These are phyloP conservation scores for Eretmochelys imbricata DNA, from an alignment of 2,113 vertebrate genomes.

Conservation along the genomic window DNA sequence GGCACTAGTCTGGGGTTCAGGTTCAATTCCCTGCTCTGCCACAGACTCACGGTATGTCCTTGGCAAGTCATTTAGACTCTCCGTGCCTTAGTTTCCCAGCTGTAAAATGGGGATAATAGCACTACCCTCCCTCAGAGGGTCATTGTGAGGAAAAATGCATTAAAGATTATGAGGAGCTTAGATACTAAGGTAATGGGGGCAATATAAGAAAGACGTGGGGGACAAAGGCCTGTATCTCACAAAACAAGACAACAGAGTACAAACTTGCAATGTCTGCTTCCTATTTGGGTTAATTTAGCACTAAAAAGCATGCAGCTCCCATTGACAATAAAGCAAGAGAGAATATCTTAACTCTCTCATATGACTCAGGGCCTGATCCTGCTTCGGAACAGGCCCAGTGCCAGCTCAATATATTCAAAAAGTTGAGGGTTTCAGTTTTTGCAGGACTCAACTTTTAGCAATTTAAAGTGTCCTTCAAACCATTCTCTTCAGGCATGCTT, in stretches of 20 bases:
- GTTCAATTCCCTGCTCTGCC: not conserved
- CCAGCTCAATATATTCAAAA: not conserved
- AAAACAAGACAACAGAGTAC: not conserved
- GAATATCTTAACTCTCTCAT: not conserved
- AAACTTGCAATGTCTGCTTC: not conserved
- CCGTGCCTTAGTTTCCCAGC: not conserved
- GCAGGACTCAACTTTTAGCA: not conserved
- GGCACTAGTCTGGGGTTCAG: too few relatives aligned
- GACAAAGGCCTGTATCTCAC: not conserved
- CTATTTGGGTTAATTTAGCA: not conserved
- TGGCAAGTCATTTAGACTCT: not conserved
- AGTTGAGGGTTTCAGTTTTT: not conserved
- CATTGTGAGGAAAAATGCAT: not conserved
- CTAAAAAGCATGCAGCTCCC: not conserved
- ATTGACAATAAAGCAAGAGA: not conserved
- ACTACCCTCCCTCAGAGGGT: not conserved
- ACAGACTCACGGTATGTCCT: not conserved
- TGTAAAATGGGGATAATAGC: not conserved
- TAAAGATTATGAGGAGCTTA: not conserved
- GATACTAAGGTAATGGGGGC: not conserved
- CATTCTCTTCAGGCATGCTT: rapidly evolving
- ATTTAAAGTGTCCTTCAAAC: not conserved
- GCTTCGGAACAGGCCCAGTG: not conserved
- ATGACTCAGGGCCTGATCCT: not conserved
- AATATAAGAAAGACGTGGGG: not conserved